Evolutionary conservation across 2,888 invertebrate species (phyloP), one percentile per base, ranked within the genome.

Genomic region (Coenonympha arcania): DNA sequence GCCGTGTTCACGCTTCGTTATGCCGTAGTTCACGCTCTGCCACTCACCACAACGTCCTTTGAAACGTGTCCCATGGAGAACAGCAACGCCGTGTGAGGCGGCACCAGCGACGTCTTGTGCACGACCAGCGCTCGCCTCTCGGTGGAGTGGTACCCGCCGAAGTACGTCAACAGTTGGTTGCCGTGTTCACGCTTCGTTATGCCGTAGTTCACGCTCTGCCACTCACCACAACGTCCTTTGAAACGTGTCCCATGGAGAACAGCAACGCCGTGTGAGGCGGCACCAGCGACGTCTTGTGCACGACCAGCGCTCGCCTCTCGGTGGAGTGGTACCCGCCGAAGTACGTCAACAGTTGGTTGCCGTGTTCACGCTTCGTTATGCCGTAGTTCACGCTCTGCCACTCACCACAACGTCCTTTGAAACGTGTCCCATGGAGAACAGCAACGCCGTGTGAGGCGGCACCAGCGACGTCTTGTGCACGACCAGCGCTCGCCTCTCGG

Each of bases 311-410:
- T 40, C 89, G 70, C 19, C 90, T 70, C 39, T 89, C 87, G 8
- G 75, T 66, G 0, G 89, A 89, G 51, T 89, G 87, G 1, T 87
- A 79, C 13, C 89, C 89, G 15, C 88, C 87, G 41, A 88, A 88
- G 67, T 90, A 89, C 1, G 88, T 73, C 1, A 91, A 58, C 33
- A 88, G 79, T 6, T 84, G 70, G 1, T 83, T 81, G 2, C 73
- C 71, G 9, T 39, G 40, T 0, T 52, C 46, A 2, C 60, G 61
- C 58, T 85, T 88, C 0, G 68, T 67, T 28, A 88, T 70, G 15
- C 79, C 86, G 58, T 84, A 82, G 76, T 92, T 92, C 0, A 92
- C 90, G 68, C 91, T 91, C 87, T 73, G 1, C 88, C 81, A 33
- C n/a, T n/a, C n/a, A 70, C 67, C 60, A 48, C 49, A 18, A 28